Base-by-base conservation (phyloP, 2,113 vertebrate species). In the Xyliphius kryptos region DNA sequence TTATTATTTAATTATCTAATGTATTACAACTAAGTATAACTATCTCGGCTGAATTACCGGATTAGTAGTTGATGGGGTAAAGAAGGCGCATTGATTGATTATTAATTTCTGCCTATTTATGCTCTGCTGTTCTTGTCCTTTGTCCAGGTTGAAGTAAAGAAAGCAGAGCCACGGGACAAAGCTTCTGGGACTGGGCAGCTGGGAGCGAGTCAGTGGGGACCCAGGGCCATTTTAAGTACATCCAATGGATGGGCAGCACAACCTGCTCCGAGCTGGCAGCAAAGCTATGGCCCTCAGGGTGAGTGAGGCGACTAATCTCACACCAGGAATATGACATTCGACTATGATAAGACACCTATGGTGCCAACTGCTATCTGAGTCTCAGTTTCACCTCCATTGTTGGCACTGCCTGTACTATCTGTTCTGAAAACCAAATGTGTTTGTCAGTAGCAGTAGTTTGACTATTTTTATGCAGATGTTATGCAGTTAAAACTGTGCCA, bases 71-170 rank as follows among this genome's bases (percentile, higher is more conserved):
- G n/a, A n/a, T n/a, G n/a, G n/a, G n/a, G n/a, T n/a, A n/a, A n/a
- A n/a, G n/a, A n/a, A n/a, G n/a, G n/a, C n/a, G n/a, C n/a, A n/a
- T n/a, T n/a, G n/a, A n/a, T n/a, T n/a, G n/a, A n/a, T n/a, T n/a
- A n/a, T n/a, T n/a, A n/a, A n/a, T n/a, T n/a, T n/a, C n/a, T n/a
- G n/a, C n/a, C n/a, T n/a, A n/a, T n/a, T n/a, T n/a, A n/a, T n/a
- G 32, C 71, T 57, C 66, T n/a, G 32, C 53, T 67, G 79, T 89
- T 66, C 67, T 81, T 90, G 72, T 94, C 85, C 91, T 92, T 86
- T 89, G 82, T 91, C 78, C 80, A 99, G 96, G 95, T 99, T 89
- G 96, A 99, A 85, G 96, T 97, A 76, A 99, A 99, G 74, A 94
- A 96, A 3, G 96, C 95, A 0, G 96, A 99, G 43, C 96, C 96